Conservation (phyloP, 1,140 invertebrate genomes). For the Drosophila persimilis region DNA sequence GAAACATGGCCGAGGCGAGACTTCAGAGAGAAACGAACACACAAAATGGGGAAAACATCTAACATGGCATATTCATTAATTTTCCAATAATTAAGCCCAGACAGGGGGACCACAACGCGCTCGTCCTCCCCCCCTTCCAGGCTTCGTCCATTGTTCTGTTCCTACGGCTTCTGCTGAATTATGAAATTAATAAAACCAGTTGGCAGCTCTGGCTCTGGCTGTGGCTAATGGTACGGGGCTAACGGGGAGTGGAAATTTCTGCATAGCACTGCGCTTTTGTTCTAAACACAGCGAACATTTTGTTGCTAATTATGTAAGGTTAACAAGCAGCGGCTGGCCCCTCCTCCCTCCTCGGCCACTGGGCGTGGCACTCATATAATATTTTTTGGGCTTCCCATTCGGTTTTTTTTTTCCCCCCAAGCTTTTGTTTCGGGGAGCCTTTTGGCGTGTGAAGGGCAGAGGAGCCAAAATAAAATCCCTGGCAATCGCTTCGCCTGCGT, state of each 20-base stretch:
- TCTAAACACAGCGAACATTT: conserved; percentile 73
- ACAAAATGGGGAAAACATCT: conserved; percentile 64
- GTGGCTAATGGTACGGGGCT: no score
- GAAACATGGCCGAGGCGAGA: conserved; percentile 29
- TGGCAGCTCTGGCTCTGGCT: conserved; percentile 30
- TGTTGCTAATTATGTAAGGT: conserved; percentile 77
- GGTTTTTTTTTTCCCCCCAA: conserved; percentile 4
- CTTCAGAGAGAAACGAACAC: conserved; percentile 6
- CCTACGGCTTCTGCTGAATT: conserved; percentile 57
- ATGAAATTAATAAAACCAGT: conserved; percentile 78
- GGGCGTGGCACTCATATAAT: conserved; percentile 37
- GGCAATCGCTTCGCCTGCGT: conserved; percentile 64
- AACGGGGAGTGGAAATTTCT: conserved; percentile 31
- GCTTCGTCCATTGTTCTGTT: conserved; percentile 34
- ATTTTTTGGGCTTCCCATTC: conserved; percentile 20
- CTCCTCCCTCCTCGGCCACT: conserved; percentile 10
- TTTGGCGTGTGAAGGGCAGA: conserved; percentile 24
- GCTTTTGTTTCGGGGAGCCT: conserved; percentile 1
- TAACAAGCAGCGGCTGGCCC: conserved; percentile 48
- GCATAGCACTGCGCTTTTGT: conserved; percentile 73
- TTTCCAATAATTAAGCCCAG: conserved; percentile 77
- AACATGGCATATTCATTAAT: conserved; percentile 76
- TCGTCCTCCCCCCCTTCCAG: neutral
- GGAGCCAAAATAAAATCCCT: conserved; percentile 54
- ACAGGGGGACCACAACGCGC: conserved; percentile 10